Evolutionary conservation across 2,888 invertebrate genomes (phyloP).

Genomic region (Callyntrura sp.): DNA sequence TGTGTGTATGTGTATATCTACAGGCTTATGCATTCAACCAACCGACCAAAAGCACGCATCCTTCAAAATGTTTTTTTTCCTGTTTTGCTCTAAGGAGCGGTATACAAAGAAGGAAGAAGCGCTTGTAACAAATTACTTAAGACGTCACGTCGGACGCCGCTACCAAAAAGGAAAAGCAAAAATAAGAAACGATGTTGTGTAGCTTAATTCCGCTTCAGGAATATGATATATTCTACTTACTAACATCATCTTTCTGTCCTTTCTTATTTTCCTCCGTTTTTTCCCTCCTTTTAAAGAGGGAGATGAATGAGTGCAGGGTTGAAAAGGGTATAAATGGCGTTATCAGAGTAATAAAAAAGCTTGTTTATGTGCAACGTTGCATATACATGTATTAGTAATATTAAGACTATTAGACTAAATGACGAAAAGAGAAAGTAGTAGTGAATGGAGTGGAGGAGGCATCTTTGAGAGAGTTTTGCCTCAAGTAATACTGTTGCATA

Average conservation of each 20-base stretch:
- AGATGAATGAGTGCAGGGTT: neutral
- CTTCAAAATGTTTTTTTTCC: neutral
- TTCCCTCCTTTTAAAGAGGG: neutral
- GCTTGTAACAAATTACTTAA: slow-evolving; percentile 47
- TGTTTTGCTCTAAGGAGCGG: neutral
- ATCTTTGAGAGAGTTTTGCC: neutral
- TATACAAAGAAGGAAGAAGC: neutral
- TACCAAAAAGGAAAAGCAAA: slow-evolving; percentile 36
- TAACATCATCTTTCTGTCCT: slow-evolving; percentile 24
- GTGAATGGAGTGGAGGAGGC: neutral
- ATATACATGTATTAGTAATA: neutral
- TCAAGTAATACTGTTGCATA: neutral
- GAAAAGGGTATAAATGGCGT: slow-evolving; percentile 31
- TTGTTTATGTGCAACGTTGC: neutral
- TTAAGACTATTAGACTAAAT: neutral
- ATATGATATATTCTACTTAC: slow-evolving; percentile 46
- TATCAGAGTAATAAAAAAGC: slow-evolving; percentile 1
- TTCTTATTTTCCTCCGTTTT: neutral
- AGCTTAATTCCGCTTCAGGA: slow-evolving; percentile 53
- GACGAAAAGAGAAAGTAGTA: neutral
- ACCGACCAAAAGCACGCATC: neutral
- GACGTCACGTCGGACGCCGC: slow-evolving; percentile 31
- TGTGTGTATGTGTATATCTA: neutral
- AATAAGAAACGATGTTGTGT: slow-evolving; percentile 54
- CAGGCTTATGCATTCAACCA: neutral